Evolutionary conservation across 2,113 vertebrate genomes (phyloP).

Genomic region (Ictidomys tridecemlineatus): DNA sequence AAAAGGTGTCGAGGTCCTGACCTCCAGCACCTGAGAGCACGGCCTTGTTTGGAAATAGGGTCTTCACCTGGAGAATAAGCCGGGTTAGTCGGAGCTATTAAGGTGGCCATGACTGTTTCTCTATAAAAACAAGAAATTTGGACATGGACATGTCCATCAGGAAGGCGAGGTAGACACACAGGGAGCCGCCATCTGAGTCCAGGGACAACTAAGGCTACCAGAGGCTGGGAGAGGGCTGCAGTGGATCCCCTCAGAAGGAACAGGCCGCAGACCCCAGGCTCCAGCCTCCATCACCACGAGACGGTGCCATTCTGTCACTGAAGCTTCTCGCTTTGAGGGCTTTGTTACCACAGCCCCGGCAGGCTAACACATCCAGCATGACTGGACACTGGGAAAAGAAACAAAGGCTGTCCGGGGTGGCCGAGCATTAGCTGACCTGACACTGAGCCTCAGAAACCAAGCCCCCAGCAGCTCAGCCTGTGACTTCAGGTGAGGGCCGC

Average conservation of each 20-base stretch:
- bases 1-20: not conserved
- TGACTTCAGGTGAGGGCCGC: rapidly evolving
- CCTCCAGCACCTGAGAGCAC: too few relatives aligned
- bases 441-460: not conserved
- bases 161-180: not conserved
- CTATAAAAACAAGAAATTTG: not conserved
- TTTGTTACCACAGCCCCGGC: not conserved
- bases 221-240: not conserved
- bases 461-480: rapidly evolving
- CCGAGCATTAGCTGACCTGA: not conserved
- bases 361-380: too few relatives aligned
- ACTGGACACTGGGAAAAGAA: not conserved
- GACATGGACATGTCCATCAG: rapidly evolving
- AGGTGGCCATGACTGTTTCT: too few relatives aligned
- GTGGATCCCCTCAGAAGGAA: not conserved
- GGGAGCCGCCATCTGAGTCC: not conserved
- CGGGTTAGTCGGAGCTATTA: too few relatives aligned
- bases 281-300: not conserved
- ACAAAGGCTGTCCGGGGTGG: not conserved
- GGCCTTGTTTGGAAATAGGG: not conserved
- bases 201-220: rapidly evolving
- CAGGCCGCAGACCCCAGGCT: too few relatives aligned
- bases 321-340: too few relatives aligned
- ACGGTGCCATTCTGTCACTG: rapidly evolving
- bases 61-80: not conserved